Evolutionary conservation across 30 jellyfish, hydroid and myxozoan species (phyloP), one percentile per base, ranked within the genome.

Genomic region (Aurelia sp.): DNA sequence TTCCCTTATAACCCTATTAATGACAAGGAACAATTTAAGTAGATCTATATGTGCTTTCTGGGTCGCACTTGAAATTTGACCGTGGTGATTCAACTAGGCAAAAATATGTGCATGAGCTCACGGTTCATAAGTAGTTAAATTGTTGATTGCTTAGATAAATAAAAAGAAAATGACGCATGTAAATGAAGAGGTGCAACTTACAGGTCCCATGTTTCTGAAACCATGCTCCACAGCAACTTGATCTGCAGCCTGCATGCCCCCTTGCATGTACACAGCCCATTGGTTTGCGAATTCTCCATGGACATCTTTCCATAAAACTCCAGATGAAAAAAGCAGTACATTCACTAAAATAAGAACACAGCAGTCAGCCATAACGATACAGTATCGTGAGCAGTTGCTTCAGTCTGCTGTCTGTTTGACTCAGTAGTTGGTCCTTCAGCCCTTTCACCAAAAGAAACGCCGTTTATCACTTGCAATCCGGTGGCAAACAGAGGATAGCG

Each of bases 241-340:
- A 12, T 59, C 63, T 8, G 99, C 99, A 87, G 84, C 81, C 64
- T 85, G 44, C 76, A 89, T 64, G 40, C 96, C 97, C 41, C 99
- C 99, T 60, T 85, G 79, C 82, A 94, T 91, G 71, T 72, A 80
- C 6, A 94, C 99, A 27, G 99, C 99, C 99, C 99, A 94, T 33
- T 91, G 89, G 91, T 94, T 94, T n/a, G 92, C 89, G 73, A 71
- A 70, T 64, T 78, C 91, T 13, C 82, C 64, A 47, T 22, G 60
- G 50, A 19, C 51, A 40, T 13, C 58, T 55, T 59, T 33, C 31
- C 79, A 82, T 17, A 70, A 30, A 48, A 81, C 48, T 61, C 71
- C 79, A 18, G 71, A 62, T 4, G 79, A 57, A 17, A 70, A 5
- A 62, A 23, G 57, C 63, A 81, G 17, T 31, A 22, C 6, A 18